Evolutionary conservation across 2,797 vertebrate genomes (phyloP), one percentile per base, ranked within the genome.

Genomic region (Micromesistius poutassou): DNA sequence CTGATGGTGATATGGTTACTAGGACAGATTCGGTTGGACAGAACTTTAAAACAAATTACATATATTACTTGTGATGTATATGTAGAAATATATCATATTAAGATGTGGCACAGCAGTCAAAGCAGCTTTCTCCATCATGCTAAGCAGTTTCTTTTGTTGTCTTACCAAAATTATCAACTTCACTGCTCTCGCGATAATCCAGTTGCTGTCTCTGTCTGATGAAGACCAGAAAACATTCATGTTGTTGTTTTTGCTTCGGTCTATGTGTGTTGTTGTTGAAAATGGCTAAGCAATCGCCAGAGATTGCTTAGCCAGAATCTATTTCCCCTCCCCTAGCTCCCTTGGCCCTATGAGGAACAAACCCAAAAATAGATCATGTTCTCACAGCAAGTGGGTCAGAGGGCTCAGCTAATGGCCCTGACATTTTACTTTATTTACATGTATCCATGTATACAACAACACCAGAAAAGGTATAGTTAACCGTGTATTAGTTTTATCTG

Each of bases 351-450:
- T 92, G 88, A 92, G 93, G 89, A 82, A 87, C 85, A 78, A 74
- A 76, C 81, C 93, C 92, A 88, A 94, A 94, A 94, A 95, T 95
- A 95, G 94, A 76, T 55, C 62, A 71, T 86, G n/a, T 90, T 90
- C 86, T 85, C 76, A 88, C 81, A 79, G 79, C 76, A 88, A 89
- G 80, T 89, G 84, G 89, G 90, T 87, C 89, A 89, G 73, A 80
- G 66, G 74, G 30, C 78, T 77, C 80, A n/a, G 76, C 75, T 74
- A 62, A 77, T 74, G 42, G 68, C 55, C 12, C 76, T 30, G 71
- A 40, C n/a, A 28, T 8, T 72, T 5, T 50, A 46, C 80, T 79
- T 76, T 28, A 80, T n/a, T 72, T 42, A 79, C 13, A 30, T 13
- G 35, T 68, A 68, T 68, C 62, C 28, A 28, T 68, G 62, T 28